Conservation (phyloP, 2,888 invertebrate species). For the Nyleta sp. region DNA sequence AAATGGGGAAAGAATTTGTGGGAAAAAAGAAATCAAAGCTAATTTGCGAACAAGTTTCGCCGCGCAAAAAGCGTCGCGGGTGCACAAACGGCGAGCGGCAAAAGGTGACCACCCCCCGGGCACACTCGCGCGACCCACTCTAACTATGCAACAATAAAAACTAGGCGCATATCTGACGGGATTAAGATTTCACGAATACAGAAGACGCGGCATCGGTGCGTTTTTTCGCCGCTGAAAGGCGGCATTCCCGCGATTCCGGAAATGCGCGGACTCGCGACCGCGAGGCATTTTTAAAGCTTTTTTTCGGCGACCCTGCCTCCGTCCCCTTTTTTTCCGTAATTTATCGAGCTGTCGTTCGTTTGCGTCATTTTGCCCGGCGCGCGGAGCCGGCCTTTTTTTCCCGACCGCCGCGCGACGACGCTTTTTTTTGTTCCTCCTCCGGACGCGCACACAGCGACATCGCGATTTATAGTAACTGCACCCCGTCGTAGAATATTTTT, state of each 20-base stretch:
- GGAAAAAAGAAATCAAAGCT: too few species aligned
- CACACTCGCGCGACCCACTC: not conserved
- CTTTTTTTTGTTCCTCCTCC: conserved; percentile 3
- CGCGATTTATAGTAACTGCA: conserved; percentile 78
- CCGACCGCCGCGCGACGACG: too few species aligned
- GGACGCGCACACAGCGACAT: conserved; percentile 68
- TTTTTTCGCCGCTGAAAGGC: conserved; percentile 37
- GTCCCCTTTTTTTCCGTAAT: conserved; percentile 59
- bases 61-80: too few species aligned
- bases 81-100: not conserved
- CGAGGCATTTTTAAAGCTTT: conserved; percentile 68
- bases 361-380: conserved; percentile 44
- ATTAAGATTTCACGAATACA: conserved; percentile 52
- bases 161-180: conserved; percentile 22
- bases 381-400: conserved; percentile 27
- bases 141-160: conserved; percentile 18
- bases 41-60: too few species aligned
- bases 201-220: conserved; percentile 23
- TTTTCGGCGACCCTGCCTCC: conserved; percentile 48
- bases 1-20: too few species aligned
- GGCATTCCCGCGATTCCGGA: conserved; percentile 63
- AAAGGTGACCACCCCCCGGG: too few species aligned
- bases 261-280: conserved; percentile 54
- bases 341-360: conserved; percentile 63
- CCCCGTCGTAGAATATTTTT: conserved; percentile 77